Evolutionary conservation across 2,797 vertebrate species (phyloP).

Genomic region (Danio tinwini): DNA sequence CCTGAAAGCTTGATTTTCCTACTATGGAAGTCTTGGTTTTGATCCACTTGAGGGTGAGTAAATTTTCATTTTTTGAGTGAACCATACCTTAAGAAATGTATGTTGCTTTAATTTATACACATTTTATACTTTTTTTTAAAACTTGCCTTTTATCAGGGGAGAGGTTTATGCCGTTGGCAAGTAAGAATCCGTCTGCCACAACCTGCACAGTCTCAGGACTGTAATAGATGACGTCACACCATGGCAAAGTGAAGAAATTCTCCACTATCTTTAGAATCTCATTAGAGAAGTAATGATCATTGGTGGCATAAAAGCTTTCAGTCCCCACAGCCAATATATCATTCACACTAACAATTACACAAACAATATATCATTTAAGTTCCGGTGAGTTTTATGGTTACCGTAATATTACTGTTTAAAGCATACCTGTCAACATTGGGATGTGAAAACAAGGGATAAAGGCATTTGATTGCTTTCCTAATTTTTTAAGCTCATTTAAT

Average conservation of each 20-base stretch:
- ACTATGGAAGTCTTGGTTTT: no score
- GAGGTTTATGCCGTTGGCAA: conserved; percentile 89
- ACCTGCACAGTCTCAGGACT: conserved; percentile 86
- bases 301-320: conserved; percentile 92
- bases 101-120: conserved; percentile 78
- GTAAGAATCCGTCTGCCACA: conserved; percentile 83
- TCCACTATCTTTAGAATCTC: conserved; percentile 71
- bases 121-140: conserved; percentile 81
- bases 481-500: no score
- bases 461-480: no score
- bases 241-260: conserved; percentile 74
- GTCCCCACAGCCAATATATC: conserved; percentile 86
- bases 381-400: no score
- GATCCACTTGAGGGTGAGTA: no score
- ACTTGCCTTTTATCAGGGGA: conserved; percentile 86
- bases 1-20: no score
- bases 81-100: background rate
- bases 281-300: conserved; percentile 84
- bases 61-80: no score
- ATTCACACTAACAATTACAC: conserved; percentile 82
- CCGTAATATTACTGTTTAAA: no score
- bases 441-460: no score
- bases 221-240: conserved; percentile 88
- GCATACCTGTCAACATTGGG: no score
- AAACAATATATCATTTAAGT: background rate